Evolutionary conservation across 1,140 invertebrate genomes (phyloP).

Genomic region (Ceratitis capitata): DNA sequence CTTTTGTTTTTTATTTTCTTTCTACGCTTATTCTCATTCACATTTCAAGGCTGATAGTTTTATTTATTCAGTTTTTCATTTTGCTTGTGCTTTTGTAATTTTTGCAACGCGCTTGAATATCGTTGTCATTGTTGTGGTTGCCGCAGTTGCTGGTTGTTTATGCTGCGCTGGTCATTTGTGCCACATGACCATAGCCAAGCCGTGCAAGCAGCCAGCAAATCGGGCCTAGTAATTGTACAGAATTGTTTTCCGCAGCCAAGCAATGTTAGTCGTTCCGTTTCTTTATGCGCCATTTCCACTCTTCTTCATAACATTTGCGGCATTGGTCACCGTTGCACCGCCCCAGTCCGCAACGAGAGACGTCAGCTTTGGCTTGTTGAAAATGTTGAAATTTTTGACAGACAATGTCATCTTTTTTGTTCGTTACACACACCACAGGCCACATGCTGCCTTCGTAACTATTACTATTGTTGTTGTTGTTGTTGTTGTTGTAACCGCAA

Average conservation of each 20-base stretch:
- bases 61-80: background rate
- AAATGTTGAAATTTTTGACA: conserved; percentile 46
- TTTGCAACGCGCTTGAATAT: conserved; percentile 9
- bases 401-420: conserved; percentile 45
- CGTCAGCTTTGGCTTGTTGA: conserved; percentile 36
- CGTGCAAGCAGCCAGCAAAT: background rate
- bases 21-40: conserved; percentile 9
- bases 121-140: conserved; percentile 13
- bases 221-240: conserved; percentile 39
- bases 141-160: background rate
- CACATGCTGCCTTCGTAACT: background rate
- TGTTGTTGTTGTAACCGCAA: too few relatives aligned
- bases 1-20: too few relatives aligned
- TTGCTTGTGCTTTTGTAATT: background rate
- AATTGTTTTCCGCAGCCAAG: conserved; percentile 43
- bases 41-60: conserved; percentile 13
- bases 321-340: background rate
- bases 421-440: background rate
- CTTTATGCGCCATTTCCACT: background rate
- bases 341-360: too few relatives aligned
- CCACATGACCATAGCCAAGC: background rate
- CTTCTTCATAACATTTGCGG: background rate
- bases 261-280: background rate
- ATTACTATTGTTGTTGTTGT: background rate
- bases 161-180: conserved; percentile 10